Evolutionary conservation across 2,888 invertebrate genomes (phyloP).

Genomic region (Polyommatus iphigenia): DNA sequence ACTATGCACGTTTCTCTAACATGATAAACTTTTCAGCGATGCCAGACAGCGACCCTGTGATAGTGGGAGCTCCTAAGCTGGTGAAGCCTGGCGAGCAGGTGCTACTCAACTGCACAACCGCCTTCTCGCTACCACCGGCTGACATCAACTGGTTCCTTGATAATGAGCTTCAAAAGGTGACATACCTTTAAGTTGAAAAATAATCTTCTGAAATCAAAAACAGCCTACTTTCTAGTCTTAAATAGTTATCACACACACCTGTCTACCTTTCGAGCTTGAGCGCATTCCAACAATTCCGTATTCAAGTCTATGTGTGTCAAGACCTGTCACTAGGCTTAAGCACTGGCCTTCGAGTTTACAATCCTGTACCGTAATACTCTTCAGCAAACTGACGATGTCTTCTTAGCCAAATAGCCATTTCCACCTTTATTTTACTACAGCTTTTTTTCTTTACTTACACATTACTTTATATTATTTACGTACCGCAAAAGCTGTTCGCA

Average conservation of each 20-base stretch:
- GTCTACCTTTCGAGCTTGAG: background rate
- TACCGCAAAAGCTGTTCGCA: no score
- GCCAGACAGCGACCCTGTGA: slow-evolving; percentile 69
- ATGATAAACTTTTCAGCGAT: slow-evolving; percentile 55
- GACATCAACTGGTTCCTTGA: slow-evolving; percentile 76
- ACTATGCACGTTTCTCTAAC: background rate
- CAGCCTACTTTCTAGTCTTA: background rate
- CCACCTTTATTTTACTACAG: background rate
- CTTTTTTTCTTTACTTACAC: background rate
- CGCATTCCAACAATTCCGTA: slow-evolving; percentile 5
- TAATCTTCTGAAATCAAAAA: background rate
- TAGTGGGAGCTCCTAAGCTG: slow-evolving; percentile 67
- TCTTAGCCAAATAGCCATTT: background rate
- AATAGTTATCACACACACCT: background rate
- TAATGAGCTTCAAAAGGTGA: slow-evolving; percentile 71
- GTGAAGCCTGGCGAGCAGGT: slow-evolving; percentile 72
- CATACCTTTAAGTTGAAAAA: background rate
- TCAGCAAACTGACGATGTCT: background rate
- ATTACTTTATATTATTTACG: no score
- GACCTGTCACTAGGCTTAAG: background rate
- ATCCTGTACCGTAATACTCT: slow-evolving; percentile 1
- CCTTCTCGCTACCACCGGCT: slow-evolving; percentile 71
- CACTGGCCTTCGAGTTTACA: slow-evolving; percentile 4
- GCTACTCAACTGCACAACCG: slow-evolving; percentile 72
- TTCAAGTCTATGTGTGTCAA: slow-evolving; percentile 14